These are phyloP conservation scores for Drosophila borealis DNA, from an alignment of 2,888 invertebrate species.

Conservation along the genomic window DNA sequence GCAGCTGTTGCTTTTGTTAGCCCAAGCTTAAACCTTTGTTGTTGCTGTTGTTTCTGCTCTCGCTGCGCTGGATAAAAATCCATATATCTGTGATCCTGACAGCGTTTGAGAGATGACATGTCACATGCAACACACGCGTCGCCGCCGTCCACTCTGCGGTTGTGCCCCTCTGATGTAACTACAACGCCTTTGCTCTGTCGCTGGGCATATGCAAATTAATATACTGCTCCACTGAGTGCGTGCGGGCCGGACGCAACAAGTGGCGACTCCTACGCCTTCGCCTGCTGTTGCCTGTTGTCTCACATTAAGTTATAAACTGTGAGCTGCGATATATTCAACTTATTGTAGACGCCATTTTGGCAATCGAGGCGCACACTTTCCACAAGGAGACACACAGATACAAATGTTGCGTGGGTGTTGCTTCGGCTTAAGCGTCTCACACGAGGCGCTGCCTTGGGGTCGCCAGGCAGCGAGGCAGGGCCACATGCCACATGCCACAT, in stretches of 20 bases:
- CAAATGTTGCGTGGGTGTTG: constrained; percentile 62
- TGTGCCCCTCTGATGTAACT: constrained; percentile 35
- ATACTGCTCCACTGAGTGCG: constrained; percentile 1
- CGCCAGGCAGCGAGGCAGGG: background rate
- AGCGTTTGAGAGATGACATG: constrained; percentile 61
- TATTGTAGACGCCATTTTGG: constrained; percentile 62
- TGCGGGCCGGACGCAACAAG: constrained; percentile 58
- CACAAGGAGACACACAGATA: constrained; percentile 9
- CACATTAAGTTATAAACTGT: constrained; percentile 41
- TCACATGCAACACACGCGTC: constrained; percentile 23
- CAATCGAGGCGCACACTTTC: constrained; percentile 12
- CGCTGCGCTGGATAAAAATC: constrained; percentile 38
- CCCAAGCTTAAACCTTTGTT: background rate
- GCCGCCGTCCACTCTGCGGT: constrained; percentile 22
- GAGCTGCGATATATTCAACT: constrained; percentile 34
- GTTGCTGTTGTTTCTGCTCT: background rate
- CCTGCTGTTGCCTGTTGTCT: background rate
- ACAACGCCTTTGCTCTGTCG: constrained; percentile 30
- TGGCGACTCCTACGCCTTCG: constrained; percentile 8
- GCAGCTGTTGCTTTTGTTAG: constrained; percentile 21
- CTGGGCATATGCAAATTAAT: constrained; percentile 37
- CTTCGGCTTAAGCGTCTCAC: constrained; percentile 52
- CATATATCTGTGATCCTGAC: constrained; percentile 64
- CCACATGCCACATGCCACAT: constrained; percentile 45
- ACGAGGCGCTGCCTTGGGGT: constrained; percentile 17